Conservation (phyloP, 2,888 invertebrate species). For the Melangyna quadrimaculata region DNA sequence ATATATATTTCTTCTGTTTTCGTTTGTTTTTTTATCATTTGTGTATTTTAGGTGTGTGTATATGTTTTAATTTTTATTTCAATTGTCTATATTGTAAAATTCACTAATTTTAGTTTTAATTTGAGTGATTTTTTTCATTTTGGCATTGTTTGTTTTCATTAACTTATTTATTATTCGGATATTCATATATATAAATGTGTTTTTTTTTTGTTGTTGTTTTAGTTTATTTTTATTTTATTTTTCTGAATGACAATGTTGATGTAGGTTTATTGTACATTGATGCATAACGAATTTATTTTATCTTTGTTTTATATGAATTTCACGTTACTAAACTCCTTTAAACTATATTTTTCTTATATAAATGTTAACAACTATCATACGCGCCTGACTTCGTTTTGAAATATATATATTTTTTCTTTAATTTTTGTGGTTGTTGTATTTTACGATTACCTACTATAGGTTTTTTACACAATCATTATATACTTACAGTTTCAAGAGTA, state of each 20-base stretch:
- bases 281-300: slow-evolving; percentile 50
- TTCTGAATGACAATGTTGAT: slow-evolving; percentile 37
- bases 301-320: slow-evolving; percentile 19
- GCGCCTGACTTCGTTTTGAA: background rate
- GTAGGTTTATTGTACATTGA: slow-evolving; percentile 26
- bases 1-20: slow-evolving; percentile 11
- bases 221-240: background rate
- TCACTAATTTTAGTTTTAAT: slow-evolving; percentile 47
- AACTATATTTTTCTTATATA: background rate
- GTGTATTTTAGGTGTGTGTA: slow-evolving; percentile 46
- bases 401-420: background rate
- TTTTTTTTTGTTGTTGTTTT: slow-evolving; percentile 7
- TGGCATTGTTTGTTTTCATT: slow-evolving; percentile 68
- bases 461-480: slow-evolving; percentile 16
- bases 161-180: slow-evolving; percentile 34
- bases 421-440: background rate
- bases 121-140: slow-evolving; percentile 52
- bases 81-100: slow-evolving; percentile 56
- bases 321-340: slow-evolving; percentile 14
- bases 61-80: slow-evolving; percentile 44
- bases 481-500: slow-evolving; percentile 16
- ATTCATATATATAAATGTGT: slow-evolving; percentile 45
- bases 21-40: slow-evolving; percentile 1
- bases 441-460: background rate
- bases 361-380: background rate